Conservation (phyloP, 2,113 vertebrate species). For the Strix uralensis region DNA sequence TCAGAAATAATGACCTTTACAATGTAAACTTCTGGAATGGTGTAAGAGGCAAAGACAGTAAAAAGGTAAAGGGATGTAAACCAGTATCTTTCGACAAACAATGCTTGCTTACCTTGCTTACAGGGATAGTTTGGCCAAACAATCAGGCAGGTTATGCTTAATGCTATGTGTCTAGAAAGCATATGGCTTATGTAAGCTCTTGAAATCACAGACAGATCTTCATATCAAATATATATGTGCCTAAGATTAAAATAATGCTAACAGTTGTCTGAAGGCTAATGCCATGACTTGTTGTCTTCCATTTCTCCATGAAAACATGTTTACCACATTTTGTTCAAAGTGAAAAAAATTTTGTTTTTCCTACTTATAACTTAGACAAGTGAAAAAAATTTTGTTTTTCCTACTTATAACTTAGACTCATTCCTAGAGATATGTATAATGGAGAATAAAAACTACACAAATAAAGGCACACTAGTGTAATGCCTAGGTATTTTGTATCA, state of each 20-base stretch:
- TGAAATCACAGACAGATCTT: not conserved
- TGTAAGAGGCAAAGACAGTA: not conserved
- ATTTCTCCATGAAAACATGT: not conserved
- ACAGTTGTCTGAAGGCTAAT: not conserved
- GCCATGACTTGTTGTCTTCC: not conserved
- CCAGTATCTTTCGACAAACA: not conserved
- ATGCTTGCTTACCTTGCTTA: not conserved
- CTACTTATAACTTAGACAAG: not conserved
- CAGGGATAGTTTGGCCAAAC: not conserved
- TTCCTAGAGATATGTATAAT: not conserved
- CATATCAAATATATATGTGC: not conserved
- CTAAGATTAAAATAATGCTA: not conserved
- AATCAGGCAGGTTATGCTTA: accelerated
- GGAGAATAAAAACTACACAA: not conserved
- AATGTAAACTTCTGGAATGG: not conserved
- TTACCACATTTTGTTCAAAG: not conserved
- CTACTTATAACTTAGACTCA: not conserved
- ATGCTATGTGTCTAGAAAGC: not conserved
- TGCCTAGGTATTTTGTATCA: not conserved
- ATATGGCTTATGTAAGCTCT: not conserved
- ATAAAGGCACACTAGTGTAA: not conserved
- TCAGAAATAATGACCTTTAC: not conserved
- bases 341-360: not conserved
- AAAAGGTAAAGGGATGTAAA: not conserved
- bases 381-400: not conserved